These are phyloP conservation scores for Athalia cordata DNA, from an alignment of 2,888 invertebrate species.

Conservation along the genomic window DNA sequence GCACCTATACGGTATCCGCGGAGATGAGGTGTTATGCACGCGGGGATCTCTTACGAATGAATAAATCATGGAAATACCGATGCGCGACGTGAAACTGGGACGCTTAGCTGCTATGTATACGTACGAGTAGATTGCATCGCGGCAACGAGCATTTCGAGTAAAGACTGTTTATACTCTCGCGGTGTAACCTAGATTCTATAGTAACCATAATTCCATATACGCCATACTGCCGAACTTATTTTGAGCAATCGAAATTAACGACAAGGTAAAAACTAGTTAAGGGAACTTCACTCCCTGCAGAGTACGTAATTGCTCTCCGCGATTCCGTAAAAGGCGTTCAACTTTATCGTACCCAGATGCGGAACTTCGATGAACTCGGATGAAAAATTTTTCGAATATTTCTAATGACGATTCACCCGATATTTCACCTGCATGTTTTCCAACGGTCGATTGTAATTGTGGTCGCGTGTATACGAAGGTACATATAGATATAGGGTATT, in stretches of 20 bases:
- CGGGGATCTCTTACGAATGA: not conserved
- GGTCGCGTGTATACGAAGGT: slow-evolving; percentile 4
- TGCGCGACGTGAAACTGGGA: not conserved
- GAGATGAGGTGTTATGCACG: no score
- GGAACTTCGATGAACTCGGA: no score
- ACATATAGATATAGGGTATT: slow-evolving; percentile 8
- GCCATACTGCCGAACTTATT: not conserved
- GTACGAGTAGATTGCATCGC: not conserved
- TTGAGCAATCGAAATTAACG: slow-evolving; percentile 46
- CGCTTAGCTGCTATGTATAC: not conserved
- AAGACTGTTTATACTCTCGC: no score
- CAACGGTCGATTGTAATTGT: no score
- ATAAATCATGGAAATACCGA: not conserved
- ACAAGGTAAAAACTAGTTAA: slow-evolving; percentile 8
- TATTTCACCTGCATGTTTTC: no score
- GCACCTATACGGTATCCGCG: no score
- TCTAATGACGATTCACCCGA: no score
- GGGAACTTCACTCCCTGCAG: slow-evolving; percentile 13
- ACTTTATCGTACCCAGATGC: no score
- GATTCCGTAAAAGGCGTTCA: not conserved
- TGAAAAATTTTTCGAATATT: no score
- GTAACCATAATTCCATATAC: not conserved
- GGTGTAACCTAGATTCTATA: slow-evolving; percentile 24
- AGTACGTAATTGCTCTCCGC: slow-evolving; percentile 17
- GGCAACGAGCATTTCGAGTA: no score